These are phyloP conservation scores for Drosophila villosipedis DNA, from an alignment of 2,888 invertebrate genomes.

Conservation along the genomic window DNA sequence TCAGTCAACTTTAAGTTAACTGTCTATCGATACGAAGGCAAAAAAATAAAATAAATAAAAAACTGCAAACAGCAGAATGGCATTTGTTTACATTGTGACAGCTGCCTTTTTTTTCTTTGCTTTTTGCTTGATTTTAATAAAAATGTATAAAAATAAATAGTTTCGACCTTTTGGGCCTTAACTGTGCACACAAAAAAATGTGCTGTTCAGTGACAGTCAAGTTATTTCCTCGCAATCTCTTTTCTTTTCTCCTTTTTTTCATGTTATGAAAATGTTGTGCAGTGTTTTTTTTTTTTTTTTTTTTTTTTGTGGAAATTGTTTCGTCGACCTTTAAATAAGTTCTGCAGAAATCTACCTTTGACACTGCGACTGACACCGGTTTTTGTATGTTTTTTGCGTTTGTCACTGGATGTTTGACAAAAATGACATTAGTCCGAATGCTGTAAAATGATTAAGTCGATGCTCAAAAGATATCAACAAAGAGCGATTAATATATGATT, in stretches of 20 bases:
- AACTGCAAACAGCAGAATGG: neutral
- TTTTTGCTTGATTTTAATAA: neutral
- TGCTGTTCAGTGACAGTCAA: neutral
- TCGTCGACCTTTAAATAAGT: neutral
- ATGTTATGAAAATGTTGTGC: neutral
- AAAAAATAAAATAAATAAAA: neutral
- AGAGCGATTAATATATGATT: neutral
- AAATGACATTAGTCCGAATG: neutral
- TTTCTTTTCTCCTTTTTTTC: neutral
- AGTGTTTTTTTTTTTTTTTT: neutral
- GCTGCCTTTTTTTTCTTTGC: neutral
- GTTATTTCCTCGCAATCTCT: neutral
- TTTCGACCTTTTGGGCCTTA: conserved; percentile 7
- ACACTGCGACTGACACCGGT: neutral
- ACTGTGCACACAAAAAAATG: neutral
- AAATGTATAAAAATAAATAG: conserved; percentile 8
- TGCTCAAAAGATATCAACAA: neutral
- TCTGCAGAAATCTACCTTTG: conserved; percentile 1
- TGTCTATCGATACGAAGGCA: neutral
- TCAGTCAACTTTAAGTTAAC: conserved; percentile 8
- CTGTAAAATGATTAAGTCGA: neutral
- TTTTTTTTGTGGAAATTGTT: neutral
- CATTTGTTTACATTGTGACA: conserved; percentile 3
- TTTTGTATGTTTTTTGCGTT: neutral
- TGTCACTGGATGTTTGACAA: neutral